Base-by-base conservation (phyloP, 2,113 vertebrate species). In the Pseudopipra pipra region DNA sequence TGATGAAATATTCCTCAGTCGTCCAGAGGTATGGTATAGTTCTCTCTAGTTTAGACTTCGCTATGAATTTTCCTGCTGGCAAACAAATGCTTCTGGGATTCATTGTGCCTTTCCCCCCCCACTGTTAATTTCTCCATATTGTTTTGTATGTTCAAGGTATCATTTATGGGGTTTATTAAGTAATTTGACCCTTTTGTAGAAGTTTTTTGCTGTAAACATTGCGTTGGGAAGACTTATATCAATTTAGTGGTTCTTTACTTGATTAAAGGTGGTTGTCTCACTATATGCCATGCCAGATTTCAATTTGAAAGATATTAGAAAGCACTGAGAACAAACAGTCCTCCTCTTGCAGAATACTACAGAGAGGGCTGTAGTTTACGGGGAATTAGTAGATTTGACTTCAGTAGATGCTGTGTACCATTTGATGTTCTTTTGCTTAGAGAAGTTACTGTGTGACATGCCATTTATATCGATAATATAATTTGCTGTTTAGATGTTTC, bases 1-100 rank as follows among this genome's bases (percentile, higher is more conserved):
- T 98, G 97, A 97, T 98, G 98, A 98, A 97, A 97, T 98, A 97
- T 98, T 98, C 97, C 97, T 97, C 96, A 97, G 97, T 96, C 96
- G 72, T 96, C 96, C 97, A 89, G 97, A 98, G 98, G 97, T 98
- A 98, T 96, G 97, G 94, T 97, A 97, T 90, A 96, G 96, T 97
- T 97, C 96, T 97, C 78, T 97, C 75, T 96, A 97, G 96, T 96
- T 97, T 97, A 97, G 97, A 97, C 43, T 87, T 96, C 97, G 73
- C 68, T 95, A 25, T 97, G 88, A 95, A 94, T 96, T 96, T 97
- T 95, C 37, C 80, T 95, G 27, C 80, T 89, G 90, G 73, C 78
- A 90, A 94, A 75, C 22, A 80, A 91, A 79, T 80, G 52, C 51
- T 87, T 59, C 55, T 91, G 70, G 63, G 47, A 35, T 95, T 93